Evolutionary conservation across 2,113 vertebrate species (phyloP).

Genomic region (Tragelaphus strepsiceros): DNA sequence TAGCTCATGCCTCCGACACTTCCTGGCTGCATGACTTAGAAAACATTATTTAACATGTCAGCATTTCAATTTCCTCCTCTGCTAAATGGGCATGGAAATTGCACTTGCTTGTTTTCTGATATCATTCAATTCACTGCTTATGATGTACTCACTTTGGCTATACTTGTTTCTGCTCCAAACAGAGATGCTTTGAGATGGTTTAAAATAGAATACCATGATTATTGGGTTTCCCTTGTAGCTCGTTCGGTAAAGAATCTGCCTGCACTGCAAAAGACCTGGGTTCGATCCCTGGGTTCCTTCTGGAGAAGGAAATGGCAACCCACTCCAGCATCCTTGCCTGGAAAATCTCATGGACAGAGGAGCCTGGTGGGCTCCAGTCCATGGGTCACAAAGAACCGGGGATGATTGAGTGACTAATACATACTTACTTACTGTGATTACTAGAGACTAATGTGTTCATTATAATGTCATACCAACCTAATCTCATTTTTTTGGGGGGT

Average conservation of each 20-base stretch:
- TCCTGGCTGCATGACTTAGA: neutral
- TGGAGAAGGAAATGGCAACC: neutral
- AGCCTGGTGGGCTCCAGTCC: neutral
- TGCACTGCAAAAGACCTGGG: neutral
- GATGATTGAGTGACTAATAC: rapidly evolving
- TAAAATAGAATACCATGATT: neutral
- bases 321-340: neutral
- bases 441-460: neutral
- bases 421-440: neutral
- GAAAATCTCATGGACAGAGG: neutral
- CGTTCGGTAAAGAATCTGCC: neutral
- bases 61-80: neutral
- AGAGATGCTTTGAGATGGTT: neutral
- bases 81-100: neutral
- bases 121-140: neutral
- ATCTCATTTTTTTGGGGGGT: neutral
- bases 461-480: neutral
- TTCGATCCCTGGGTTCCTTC: neutral
- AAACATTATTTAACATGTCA: neutral
- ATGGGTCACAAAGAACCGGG: neutral
- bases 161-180: neutral
- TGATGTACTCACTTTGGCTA: neutral
- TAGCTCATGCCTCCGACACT: neutral
- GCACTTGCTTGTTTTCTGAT: neutral
- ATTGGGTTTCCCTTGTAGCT: neutral